Percentiles rank a stretch among this genome's conserved stretches.
Evolutionary conservation across 2,888 invertebrate species (phyloP).

Genomic region (Ennomos erosarius): DNA sequence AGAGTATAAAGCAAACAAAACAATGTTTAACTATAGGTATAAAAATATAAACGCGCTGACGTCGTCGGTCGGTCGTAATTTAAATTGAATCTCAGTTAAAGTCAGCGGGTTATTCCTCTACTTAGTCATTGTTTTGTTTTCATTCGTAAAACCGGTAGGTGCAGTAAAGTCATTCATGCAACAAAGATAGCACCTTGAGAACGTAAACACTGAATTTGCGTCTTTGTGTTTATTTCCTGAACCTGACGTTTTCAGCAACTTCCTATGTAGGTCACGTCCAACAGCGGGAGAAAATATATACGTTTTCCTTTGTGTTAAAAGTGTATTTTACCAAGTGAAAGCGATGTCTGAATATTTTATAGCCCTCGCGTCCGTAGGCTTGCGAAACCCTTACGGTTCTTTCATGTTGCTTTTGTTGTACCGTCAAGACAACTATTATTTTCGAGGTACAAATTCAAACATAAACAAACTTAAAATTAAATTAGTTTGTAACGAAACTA

Average conservation of each 20-base stretch:
- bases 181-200: slow-evolving; percentile 12
- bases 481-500: too few relatives aligned
- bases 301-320: background rate
- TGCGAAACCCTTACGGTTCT: slow-evolving; percentile 2
- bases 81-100: background rate
- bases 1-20: slow-evolving; percentile 2
- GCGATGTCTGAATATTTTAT: slow-evolving; percentile 1
- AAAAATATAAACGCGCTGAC: background rate
- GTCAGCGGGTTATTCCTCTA: slow-evolving; percentile 10
- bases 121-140: slow-evolving; percentile 5
- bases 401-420: background rate
- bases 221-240: slow-evolving; percentile 7
- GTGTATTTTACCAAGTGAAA: background rate
- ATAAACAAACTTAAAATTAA: too few relatives aligned
- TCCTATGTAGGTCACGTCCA: background rate
- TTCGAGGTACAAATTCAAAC: too few relatives aligned
- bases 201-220: slow-evolving; percentile 8
- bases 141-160: background rate
- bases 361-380: background rate
- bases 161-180: background rate
- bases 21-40: background rate
- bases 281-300: background rate
- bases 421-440: background rate
- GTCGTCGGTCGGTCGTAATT: background rate
- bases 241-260: slow-evolving; percentile 10